Percentiles rank a stretch among this genome's conserved stretches.
These are phyloP conservation scores for Asteroscopus sphinx DNA, from an alignment of 2,888 invertebrate genomes.

Conservation along the genomic window DNA sequence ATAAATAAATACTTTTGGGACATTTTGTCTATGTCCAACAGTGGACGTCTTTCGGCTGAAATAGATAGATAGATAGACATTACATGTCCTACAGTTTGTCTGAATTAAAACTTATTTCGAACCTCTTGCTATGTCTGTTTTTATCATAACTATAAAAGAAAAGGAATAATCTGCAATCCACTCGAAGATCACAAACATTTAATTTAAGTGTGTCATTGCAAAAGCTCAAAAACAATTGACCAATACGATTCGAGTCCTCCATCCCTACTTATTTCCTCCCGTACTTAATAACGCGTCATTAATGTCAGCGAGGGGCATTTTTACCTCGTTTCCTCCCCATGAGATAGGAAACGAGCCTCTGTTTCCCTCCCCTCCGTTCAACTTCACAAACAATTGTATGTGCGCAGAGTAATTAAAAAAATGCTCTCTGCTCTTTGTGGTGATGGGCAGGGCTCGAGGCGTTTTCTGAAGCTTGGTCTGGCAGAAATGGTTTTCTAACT, in stretches of 20 bases:
- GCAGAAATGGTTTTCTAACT: slow-evolving; percentile 15
- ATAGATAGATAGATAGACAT: too few relatives aligned
- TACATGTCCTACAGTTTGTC: too few relatives aligned
- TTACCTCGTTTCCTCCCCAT: slow-evolving; percentile 51
- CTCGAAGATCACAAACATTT: too few relatives aligned
- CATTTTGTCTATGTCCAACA: too few relatives aligned
- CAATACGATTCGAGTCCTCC: slow-evolving; percentile 13
- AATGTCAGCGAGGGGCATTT: slow-evolving; percentile 47
- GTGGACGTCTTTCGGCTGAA: too few relatives aligned
- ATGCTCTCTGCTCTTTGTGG: slow-evolving; percentile 35
- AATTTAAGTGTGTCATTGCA: background rate
- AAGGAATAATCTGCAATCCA: too few relatives aligned
- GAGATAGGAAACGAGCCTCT: slow-evolving; percentile 52
- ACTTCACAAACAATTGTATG: slow-evolving; percentile 55
- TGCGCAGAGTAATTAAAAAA: slow-evolving; percentile 52
- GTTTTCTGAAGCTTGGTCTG: slow-evolving; percentile 7
- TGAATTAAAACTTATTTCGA: too few relatives aligned
- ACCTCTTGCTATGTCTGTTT: too few relatives aligned
- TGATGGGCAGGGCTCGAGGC: slow-evolving; percentile 23
- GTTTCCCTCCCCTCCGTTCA: slow-evolving; percentile 45
- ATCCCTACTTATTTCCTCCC: slow-evolving; percentile 34
- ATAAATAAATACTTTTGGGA: too few relatives aligned
- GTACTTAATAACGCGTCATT: slow-evolving; percentile 56
- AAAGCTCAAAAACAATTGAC: slow-evolving; percentile 2
- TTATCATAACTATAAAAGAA: too few relatives aligned